These are phyloP conservation scores for Nannobrachium achirus DNA, from an alignment of 2,113 vertebrate species.

Conservation along the genomic window DNA sequence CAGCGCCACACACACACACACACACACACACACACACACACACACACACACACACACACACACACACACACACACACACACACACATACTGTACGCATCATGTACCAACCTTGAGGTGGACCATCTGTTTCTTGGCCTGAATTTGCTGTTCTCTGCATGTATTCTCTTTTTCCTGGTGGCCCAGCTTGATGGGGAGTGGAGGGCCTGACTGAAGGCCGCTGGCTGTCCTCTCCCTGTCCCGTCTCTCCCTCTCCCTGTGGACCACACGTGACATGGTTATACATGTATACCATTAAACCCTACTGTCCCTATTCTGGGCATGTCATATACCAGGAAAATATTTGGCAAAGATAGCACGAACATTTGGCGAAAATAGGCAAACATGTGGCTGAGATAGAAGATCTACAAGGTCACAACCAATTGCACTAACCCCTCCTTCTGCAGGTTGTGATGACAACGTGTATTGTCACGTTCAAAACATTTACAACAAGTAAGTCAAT, in stretches of 20 bases:
- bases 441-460: too few relatives aligned
- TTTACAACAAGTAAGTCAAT: too few relatives aligned
- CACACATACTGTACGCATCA: neutral
- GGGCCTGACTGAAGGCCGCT: slow-evolving; percentile 40
- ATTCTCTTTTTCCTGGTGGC: slow-evolving; percentile 69
- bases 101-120: slow-evolving; percentile 71
- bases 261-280: slow-evolving; percentile 18
- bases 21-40: too few relatives aligned
- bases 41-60: slow-evolving; percentile 3
- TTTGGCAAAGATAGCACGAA: too few relatives aligned
- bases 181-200: slow-evolving; percentile 50
- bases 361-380: too few relatives aligned
- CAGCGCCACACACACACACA: slow-evolving; percentile 7
- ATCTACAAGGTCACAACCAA: too few relatives aligned
- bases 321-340: too few relatives aligned
- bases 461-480: too few relatives aligned
- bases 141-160: slow-evolving; percentile 56
- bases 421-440: too few relatives aligned
- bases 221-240: slow-evolving; percentile 54
- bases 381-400: too few relatives aligned
- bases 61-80: slow-evolving; percentile 3
- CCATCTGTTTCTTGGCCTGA: slow-evolving; percentile 60
- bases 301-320: too few relatives aligned
- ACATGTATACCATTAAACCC: too few relatives aligned
- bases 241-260: slow-evolving; percentile 78